Base-by-base conservation (phyloP, 2,113 vertebrate species). In the Zeus faber region DNA sequence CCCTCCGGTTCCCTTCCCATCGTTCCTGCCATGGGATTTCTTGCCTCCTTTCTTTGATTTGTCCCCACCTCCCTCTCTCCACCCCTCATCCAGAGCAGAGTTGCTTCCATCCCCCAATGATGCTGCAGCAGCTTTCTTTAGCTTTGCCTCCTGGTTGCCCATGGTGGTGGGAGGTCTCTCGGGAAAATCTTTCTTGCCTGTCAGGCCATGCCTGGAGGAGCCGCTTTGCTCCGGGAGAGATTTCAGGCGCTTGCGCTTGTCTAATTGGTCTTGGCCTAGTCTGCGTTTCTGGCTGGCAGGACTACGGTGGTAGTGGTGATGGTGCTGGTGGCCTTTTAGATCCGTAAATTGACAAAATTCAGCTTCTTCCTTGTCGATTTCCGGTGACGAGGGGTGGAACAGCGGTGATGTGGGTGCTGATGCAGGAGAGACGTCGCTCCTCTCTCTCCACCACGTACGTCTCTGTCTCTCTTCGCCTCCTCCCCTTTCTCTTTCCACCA, bases 91-190 rank as follows among this genome's bases (percentile, higher is more conserved):
- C 9, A 93, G 88, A 9, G 74, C 79, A 39, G 83, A 82, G 39
- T 71, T 86, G 85, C 86, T 86, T 83, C 92, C 52, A 77, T 92
- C 78, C 88, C 81, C 91, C 77, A 81, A 70, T 26, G 77, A 33
- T 29, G 16, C 24, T 7, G 68, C 88, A 3, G 68, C 70, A 45
- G 89, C 87, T 79, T 85, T 91, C 89, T 81, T 95, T 6, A 92
- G 92, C 85, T 97, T 99, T 9, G 91, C 95, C 67, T 98, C 96
- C 80, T 99, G 96, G 79, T 99, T 99, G 46, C 96, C 96, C 96
- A 99, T 99, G 80, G 79, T 85, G 72, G 58, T 40, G 29, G 10
- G 65, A 40, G 46, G n/a, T 5, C 72, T 73, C 39, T 0, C 63
- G 66, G 9, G 53, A 1, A 53, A 79, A 63, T 3, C 75, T 13